phyloP scores from a whole-genome alignment of 2,888 invertebrate species.

The Pristionchus arcanus region DNA sequence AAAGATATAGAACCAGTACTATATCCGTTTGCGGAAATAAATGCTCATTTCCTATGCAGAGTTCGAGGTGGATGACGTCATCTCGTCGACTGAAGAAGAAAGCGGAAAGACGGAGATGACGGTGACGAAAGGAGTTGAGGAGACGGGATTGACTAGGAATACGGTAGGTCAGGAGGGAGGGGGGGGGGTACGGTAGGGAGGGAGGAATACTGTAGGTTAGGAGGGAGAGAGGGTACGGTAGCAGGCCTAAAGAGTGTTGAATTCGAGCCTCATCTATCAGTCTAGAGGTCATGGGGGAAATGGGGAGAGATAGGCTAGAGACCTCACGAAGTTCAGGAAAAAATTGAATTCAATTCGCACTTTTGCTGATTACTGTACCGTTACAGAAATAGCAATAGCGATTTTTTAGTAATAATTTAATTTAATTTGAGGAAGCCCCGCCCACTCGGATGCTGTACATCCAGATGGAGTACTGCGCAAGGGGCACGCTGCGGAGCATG shows the following conservation, averaged over 20 bases:
- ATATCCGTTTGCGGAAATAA: background rate
- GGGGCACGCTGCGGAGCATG: slow-evolving; percentile 88
- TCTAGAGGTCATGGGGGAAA: too few species aligned
- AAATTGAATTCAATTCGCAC: too few species aligned
- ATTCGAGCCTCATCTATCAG: too few species aligned
- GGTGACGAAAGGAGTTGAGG: background rate
- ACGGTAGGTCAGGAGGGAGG: slow-evolving; percentile 19
- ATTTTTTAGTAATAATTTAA: background rate
- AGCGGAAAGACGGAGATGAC: background rate
- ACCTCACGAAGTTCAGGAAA: too few species aligned
- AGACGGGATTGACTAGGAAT: slow-evolving; percentile 23
- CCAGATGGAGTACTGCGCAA: slow-evolving; percentile 99
- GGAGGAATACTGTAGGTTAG: background rate
- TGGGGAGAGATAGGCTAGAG: too few species aligned
- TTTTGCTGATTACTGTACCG: too few species aligned
- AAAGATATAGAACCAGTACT: too few species aligned
- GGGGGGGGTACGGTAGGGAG: background rate
- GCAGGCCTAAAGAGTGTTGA: background rate
- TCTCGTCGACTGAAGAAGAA: background rate
- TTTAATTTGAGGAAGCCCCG: slow-evolving; percentile 7
- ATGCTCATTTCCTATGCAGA: background rate
- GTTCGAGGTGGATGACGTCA: slow-evolving; percentile 5
- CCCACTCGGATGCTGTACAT: slow-evolving; percentile 68
- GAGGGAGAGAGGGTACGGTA: background rate
- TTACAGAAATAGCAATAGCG: background rate